These are phyloP conservation scores for Papilio elwesi DNA, from an alignment of 2,888 invertebrate genomes.

Conservation along the genomic window DNA sequence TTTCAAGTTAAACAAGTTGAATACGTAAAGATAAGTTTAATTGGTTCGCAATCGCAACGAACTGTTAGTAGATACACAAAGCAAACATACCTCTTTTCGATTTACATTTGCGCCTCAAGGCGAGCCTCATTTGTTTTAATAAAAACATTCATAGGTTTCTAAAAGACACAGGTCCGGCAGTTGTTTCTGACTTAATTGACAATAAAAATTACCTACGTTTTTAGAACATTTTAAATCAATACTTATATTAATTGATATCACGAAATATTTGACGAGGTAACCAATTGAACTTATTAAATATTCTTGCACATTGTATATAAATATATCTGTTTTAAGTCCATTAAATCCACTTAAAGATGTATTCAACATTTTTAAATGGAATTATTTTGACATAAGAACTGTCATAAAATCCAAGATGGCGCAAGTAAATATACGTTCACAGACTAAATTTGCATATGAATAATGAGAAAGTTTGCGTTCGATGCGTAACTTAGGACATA, in stretches of 20 bases:
- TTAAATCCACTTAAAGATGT: no score
- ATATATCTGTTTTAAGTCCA: no score
- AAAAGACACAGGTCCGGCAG: conserved; percentile 2
- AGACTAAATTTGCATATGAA: conserved; percentile 28
- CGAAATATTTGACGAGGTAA: neutral
- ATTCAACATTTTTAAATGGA: neutral
- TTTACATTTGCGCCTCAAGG: conserved; percentile 30
- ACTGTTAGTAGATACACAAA: conserved; percentile 26
- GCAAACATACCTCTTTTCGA: conserved; percentile 33
- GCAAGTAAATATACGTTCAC: conserved; percentile 4
- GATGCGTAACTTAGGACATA: conserved; percentile 24
- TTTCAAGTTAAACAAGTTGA: conserved; percentile 18
- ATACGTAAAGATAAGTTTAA: conserved; percentile 29
- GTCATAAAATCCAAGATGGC: neutral
- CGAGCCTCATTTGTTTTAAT: conserved; percentile 24
- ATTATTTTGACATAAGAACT: conserved; percentile 1
- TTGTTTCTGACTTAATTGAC: neutral
- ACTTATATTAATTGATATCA: neutral
- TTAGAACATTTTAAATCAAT: neutral
- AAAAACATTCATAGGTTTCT: conserved; percentile 22
- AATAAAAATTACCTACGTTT: neutral
- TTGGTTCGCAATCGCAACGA: conserved; percentile 12
- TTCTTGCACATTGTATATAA: neutral
- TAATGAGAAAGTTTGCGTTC: conserved; percentile 28
- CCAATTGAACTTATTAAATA: neutral